Percentiles rank a stretch among this genome's conserved stretches.
Evolutionary conservation across 2,113 vertebrate genomes (phyloP).

Genomic region (cattle (Bos taurus)): DNA sequence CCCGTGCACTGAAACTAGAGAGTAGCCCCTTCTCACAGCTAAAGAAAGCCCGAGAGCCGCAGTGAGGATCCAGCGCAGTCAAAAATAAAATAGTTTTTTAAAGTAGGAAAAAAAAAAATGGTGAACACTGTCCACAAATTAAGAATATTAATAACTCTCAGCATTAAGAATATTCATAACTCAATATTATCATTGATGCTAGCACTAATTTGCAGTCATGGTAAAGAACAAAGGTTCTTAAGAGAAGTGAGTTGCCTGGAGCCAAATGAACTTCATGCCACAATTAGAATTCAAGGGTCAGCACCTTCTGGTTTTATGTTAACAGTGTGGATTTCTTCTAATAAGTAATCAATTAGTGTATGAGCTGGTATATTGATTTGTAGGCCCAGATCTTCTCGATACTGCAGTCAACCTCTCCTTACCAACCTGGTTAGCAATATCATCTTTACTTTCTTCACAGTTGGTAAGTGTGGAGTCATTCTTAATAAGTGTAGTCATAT

Average conservation of each 20-base stretch:
- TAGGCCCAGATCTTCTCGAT: conserved; percentile 67
- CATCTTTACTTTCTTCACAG: conserved; percentile 61
- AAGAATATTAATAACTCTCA: not conserved
- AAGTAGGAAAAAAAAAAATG: not conserved
- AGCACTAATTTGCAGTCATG: not conserved
- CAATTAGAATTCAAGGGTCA: not conserved
- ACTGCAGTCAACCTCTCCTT: conserved; percentile 73
- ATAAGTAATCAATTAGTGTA: not conserved
- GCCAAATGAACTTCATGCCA: not conserved
- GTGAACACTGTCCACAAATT: not conserved
- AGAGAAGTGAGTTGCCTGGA: not conserved
- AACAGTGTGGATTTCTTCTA: not conserved
- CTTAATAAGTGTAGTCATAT: not conserved
- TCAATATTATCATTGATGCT: not conserved
- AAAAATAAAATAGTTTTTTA: not conserved
- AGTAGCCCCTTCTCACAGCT: not conserved
- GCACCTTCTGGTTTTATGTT: no score
- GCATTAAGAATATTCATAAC: not conserved
- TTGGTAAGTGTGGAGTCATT: conserved; percentile 33
- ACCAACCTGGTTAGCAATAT: conserved; percentile 65
- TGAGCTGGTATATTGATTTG: not conserved
- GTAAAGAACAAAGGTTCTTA: not conserved
- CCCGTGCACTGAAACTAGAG: not conserved
- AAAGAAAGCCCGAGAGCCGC: not conserved
- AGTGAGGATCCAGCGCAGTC: not conserved